A percentile compares a stretch with the other conserved stretches of the same genome.
Conservation (phyloP, 1,140 invertebrate species). For the Pseudomyrmex gracilis region DNA sequence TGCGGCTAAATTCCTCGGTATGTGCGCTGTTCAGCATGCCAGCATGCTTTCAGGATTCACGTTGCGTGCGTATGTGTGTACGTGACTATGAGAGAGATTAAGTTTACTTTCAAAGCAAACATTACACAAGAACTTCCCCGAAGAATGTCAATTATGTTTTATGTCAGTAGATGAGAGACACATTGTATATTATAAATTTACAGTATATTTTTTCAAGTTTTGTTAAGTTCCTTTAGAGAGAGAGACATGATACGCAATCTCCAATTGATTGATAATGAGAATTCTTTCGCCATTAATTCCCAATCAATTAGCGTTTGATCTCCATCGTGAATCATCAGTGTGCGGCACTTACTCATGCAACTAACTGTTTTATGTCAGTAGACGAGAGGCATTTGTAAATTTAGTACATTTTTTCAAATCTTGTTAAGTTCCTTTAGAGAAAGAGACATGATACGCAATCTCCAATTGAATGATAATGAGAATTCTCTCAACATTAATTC, state of each 20-base stretch:
- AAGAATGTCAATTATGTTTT: not conserved
- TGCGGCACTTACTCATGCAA: not conserved
- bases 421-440: too few species aligned
- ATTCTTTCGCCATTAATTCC: not conserved
- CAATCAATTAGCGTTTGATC: not conserved
- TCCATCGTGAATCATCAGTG: not conserved
- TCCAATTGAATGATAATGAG: not conserved
- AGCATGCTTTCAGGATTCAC: conserved; percentile 21
- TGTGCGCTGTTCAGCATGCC: conserved; percentile 33
- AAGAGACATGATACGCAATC: not conserved
- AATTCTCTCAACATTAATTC: conserved; percentile 9
- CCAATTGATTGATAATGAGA: not conserved
- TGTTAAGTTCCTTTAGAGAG: too few species aligned
- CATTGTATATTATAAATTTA: not conserved
- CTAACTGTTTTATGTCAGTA: too few species aligned
- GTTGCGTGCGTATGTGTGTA: not conserved
- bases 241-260: not conserved
- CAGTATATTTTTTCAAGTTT: not conserved
- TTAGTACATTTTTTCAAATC: not conserved
- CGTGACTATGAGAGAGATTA: conserved; percentile 32
- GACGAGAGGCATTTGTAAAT: too few species aligned
- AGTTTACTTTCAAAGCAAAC: conserved; percentile 25
- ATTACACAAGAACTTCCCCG: conserved; percentile 7
- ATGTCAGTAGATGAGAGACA: not conserved
- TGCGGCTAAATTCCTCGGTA: conserved; percentile 40